Evolutionary conservation across 2,888 invertebrate species (phyloP).

Genomic region (Stenchaetothrips biformis): DNA sequence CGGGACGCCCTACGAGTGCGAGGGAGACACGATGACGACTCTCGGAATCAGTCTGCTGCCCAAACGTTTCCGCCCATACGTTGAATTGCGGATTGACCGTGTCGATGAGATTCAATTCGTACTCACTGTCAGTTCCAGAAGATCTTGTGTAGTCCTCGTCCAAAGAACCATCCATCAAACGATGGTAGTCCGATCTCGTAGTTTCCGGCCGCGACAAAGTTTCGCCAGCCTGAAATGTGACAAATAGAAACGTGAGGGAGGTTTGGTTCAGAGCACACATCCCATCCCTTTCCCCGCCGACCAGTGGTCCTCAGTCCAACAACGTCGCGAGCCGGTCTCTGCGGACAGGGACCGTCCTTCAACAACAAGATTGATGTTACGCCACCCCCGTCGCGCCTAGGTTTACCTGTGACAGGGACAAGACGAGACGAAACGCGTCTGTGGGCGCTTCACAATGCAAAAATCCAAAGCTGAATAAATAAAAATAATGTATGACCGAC

Average conservation of each 20-base stretch:
- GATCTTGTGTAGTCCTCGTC: not conserved
- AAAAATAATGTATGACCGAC: not conserved
- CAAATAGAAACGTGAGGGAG: too few species aligned
- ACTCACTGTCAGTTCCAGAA: not conserved
- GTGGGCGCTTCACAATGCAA: not conserved
- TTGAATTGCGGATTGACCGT: too few species aligned
- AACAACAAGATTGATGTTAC: too few species aligned
- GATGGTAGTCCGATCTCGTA: not conserved
- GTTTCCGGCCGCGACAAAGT: not conserved
- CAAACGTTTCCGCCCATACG: too few species aligned
- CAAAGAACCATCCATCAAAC: conserved; percentile 9
- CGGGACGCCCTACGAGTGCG: not conserved
- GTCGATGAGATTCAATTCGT: not conserved
- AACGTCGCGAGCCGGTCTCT: too few species aligned
- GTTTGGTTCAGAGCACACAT: too few species aligned
- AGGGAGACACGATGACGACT: not conserved
- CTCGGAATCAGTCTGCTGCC: too few species aligned
- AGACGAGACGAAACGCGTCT: too few species aligned
- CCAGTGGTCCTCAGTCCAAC: not conserved
- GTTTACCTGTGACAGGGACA: not conserved
- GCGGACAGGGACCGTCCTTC: too few species aligned
- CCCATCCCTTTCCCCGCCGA: not conserved
- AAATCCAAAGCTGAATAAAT: not conserved
- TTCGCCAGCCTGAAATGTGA: not conserved
- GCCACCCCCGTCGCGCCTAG: too few species aligned